These are phyloP conservation scores for Artibeus jamaicensis DNA, from an alignment of 2,797 vertebrate genomes.

Conservation along the genomic window DNA sequence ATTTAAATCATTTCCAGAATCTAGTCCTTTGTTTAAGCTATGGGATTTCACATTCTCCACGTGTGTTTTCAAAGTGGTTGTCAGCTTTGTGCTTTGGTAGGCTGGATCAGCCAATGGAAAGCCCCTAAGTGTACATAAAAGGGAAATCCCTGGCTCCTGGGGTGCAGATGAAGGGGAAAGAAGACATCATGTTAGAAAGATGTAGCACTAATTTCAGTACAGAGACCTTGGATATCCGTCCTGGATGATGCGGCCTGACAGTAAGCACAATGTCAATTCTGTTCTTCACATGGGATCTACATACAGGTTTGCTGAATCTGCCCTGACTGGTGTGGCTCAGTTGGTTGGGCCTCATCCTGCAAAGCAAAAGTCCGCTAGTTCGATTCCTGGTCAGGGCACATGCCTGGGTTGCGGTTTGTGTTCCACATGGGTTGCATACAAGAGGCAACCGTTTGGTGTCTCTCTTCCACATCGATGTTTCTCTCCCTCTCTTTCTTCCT, in stretches of 20 bases:
- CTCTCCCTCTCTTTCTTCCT: not conserved
- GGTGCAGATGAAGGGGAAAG: not conserved
- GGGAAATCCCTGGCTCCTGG: not conserved
- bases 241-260: not conserved
- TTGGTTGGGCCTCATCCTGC: not conserved
- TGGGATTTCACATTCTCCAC: not conserved
- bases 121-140: not conserved
- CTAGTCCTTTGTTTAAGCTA: not conserved
- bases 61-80: not conserved
- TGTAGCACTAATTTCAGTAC: not conserved
- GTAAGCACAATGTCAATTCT: not conserved
- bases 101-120: not conserved
- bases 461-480: not conserved
- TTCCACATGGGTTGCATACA: not conserved
- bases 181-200: not conserved
- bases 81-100: not conserved
- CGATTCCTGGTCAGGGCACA: not conserved
- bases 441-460: not conserved
- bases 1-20: not conserved
- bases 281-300: not conserved
- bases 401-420: not conserved
- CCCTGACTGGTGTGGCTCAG: not conserved
- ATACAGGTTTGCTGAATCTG: not conserved
- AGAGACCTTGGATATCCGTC: not conserved
- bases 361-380: not conserved